These are phyloP conservation scores for Trichogramma pretiosum DNA, from an alignment of 1,140 invertebrate species.

Conservation along the genomic window DNA sequence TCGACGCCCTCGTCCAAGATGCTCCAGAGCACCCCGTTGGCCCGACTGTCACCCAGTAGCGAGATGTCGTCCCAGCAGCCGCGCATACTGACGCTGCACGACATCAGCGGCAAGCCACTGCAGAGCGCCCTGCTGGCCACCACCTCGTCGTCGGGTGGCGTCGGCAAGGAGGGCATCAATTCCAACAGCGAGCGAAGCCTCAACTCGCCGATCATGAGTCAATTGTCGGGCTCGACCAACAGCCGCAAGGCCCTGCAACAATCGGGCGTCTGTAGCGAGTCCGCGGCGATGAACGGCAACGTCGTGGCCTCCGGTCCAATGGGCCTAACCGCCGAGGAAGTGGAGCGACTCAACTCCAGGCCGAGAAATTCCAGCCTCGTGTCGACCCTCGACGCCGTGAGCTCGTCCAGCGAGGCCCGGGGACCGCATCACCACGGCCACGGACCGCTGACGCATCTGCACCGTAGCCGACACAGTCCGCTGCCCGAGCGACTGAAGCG, in stretches of 20 bases:
- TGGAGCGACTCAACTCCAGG: conserved; percentile 79
- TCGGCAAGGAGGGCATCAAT: conserved; percentile 72
- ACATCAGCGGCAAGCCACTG: conserved; percentile 84
- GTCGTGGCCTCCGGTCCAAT: conserved; percentile 55
- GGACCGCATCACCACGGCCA: conserved; percentile 47
- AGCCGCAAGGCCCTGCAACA: conserved; percentile 55
- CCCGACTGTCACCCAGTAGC: conserved; percentile 81
- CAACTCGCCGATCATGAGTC: conserved; percentile 85
- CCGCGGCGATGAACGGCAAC: conserved; percentile 45
- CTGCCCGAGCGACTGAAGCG: conserved; percentile 57
- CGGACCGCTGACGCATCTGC: conserved; percentile 50
- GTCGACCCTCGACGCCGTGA: conserved; percentile 85
- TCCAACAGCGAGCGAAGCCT: conserved; percentile 83
- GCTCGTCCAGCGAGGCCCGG: conserved; percentile 79
- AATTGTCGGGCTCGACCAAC: conserved; percentile 70
- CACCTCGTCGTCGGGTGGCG: conserved; percentile 74
- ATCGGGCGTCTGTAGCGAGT: conserved; percentile 37
- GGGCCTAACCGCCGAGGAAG: conserved; percentile 85
- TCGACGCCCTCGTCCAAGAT: conserved; percentile 51
- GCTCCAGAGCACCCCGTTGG: conserved; percentile 80
- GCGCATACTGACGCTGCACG: conserved; percentile 81
- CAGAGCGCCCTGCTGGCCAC: conserved; percentile 81
- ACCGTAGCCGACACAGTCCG: conserved; percentile 54
- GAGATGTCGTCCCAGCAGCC: conserved; percentile 85
- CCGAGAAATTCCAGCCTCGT: conserved; percentile 80